Conservation (phyloP, 2,888 invertebrate genomes). For the Rhorus exstirpatorius region DNA sequence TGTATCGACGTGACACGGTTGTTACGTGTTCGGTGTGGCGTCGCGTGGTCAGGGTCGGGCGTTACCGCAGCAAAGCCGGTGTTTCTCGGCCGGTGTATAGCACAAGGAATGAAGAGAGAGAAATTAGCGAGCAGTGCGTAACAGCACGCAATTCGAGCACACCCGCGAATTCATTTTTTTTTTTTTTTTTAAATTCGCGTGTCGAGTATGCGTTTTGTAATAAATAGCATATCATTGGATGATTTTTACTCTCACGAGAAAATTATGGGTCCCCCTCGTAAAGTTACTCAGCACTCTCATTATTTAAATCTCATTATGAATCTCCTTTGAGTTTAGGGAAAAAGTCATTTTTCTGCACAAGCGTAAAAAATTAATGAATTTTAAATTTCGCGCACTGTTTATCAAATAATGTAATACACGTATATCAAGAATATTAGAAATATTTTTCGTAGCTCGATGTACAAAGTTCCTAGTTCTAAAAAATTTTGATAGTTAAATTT, state of each 20-base stretch:
- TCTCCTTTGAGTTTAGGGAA: neutral
- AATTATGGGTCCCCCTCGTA: neutral
- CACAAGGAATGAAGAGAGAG: conserved; percentile 31
- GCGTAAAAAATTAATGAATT: too few species aligned
- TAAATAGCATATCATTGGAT: conserved; percentile 24
- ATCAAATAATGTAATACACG: too few species aligned
- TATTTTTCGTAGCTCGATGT: too few species aligned
- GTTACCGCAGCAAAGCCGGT: conserved; percentile 63
- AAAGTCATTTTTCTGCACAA: neutral
- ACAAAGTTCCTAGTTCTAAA: too few species aligned
- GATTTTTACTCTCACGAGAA: conserved; percentile 32
- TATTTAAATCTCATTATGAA: neutral
- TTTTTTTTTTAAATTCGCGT: too few species aligned
- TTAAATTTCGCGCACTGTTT: too few species aligned
- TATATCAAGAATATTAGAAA: too few species aligned
- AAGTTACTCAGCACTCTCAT: conserved; percentile 43
- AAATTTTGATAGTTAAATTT: too few species aligned
- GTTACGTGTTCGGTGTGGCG: conserved; percentile 66
- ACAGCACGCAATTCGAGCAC: conserved; percentile 61
- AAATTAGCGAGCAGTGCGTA: conserved; percentile 51
- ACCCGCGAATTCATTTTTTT: conserved; percentile 62
- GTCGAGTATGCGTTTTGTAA: conserved; percentile 48
- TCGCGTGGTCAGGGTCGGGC: conserved; percentile 71
- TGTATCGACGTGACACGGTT: conserved; percentile 67
- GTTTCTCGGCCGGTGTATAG: too few species aligned